Conservation (phyloP, 2,797 vertebrate genomes). For the Eremophila alpestris region DNA sequence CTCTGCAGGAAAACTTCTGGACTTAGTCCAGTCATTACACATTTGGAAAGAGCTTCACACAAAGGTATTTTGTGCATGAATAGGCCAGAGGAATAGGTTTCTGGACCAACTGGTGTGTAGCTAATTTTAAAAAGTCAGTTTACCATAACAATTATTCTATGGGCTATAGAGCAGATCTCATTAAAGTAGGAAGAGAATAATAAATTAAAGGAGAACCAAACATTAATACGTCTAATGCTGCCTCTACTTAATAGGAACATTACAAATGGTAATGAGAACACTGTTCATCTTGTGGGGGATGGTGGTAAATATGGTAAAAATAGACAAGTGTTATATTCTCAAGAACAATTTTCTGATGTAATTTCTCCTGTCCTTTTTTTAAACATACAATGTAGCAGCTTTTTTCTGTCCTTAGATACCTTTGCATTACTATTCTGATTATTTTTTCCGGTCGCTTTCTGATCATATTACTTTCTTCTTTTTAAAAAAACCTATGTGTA, state of each 20-base stretch:
- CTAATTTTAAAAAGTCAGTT: constrained; percentile 85
- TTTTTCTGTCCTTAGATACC: not conserved
- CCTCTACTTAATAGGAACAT: constrained; percentile 54
- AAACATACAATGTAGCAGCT: not conserved
- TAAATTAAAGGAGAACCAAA: constrained; percentile 75
- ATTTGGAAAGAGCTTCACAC: constrained; percentile 79
- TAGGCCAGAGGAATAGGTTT: constrained; percentile 80
- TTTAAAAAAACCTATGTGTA: not conserved
- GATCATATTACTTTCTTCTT: not conserved
- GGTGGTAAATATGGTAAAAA: constrained; percentile 7
- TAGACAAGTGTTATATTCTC: not conserved
- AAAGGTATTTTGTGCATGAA: constrained; percentile 83
- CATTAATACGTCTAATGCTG: constrained; percentile 67
- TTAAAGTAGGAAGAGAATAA: constrained; percentile 73
- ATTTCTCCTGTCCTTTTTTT: not conserved
- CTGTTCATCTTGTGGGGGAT: constrained; percentile 3
- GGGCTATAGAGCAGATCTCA: constrained; percentile 77
- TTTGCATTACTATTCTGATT: not conserved
- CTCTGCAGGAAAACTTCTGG: constrained; percentile 77
- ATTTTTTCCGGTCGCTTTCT: not conserved
- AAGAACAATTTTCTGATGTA: not conserved
- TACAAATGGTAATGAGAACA: constrained; percentile 68
- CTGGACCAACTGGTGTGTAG: constrained; percentile 81
- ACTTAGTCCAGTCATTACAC: constrained; percentile 77
- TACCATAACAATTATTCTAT: constrained; percentile 84